phyloP scores from a whole-genome alignment of 35 echinoderm and acorn worm species.

The Chiridota heheva region DNA sequence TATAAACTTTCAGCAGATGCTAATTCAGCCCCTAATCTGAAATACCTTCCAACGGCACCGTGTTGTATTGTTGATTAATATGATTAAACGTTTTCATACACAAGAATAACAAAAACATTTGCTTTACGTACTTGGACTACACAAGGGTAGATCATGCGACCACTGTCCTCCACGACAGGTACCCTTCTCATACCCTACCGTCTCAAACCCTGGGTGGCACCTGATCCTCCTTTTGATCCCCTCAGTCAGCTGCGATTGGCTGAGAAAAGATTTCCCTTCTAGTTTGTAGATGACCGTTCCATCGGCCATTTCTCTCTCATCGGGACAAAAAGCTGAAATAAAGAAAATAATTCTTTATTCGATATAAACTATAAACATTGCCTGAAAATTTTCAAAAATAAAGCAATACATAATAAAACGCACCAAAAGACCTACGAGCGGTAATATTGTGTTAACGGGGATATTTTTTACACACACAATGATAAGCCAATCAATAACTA shows the following conservation, averaged over 20 bases:
- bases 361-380: no score
- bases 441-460: no score
- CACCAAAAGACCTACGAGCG: no score
- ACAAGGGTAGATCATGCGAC: conserved; percentile 51
- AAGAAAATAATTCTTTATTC: no score
- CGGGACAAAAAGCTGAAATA: conserved; percentile 66
- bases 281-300: conserved; percentile 79
- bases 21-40: no score
- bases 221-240: conserved; percentile 62
- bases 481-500: no score
- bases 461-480: no score
- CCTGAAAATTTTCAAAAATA: no score
- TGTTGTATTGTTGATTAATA: no score
- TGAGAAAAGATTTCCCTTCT: conserved; percentile 44
- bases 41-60: no score
- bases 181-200: conserved; percentile 41
- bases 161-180: conserved; percentile 56
- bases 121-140: conserved; percentile 62
- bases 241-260: conserved; percentile 70
- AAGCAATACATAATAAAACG: no score
- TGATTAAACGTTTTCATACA: background rate
- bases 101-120: background rate
- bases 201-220: conserved; percentile 55
- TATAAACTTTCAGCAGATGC: no score
- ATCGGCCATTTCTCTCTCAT: conserved; percentile 61